phyloP scores from a whole-genome alignment of 2,113 vertebrate species.

The Reinhardtius hippoglossoides region DNA sequence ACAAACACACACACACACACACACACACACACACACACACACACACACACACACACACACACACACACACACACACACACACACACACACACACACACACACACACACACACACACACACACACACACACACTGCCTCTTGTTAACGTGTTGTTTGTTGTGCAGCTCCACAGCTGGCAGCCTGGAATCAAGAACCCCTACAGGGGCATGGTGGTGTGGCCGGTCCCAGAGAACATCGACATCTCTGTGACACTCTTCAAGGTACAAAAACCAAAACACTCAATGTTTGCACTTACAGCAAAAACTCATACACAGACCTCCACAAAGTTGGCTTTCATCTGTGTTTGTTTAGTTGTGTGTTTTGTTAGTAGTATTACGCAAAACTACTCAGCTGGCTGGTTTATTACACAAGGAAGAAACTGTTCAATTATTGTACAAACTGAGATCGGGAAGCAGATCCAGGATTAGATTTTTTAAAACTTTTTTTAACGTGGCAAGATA shows the following conservation, averaged over 20 bases:
- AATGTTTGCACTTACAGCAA: background rate
- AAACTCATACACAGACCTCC: too few relatives aligned
- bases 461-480: too few relatives aligned
- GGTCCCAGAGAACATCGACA: slow-evolving; percentile 92
- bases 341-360: too few relatives aligned
- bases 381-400: too few relatives aligned
- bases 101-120: slow-evolving; percentile 4
- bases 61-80: slow-evolving; percentile 12
- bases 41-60: slow-evolving; percentile 13
- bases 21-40: background rate
- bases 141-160: slow-evolving; percentile 34
- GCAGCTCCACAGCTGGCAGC: slow-evolving; percentile 92
- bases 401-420: background rate
- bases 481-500: too few relatives aligned
- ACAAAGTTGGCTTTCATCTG: too few relatives aligned
- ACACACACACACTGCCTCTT: background rate
- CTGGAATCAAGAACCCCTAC: slow-evolving; percentile 92
- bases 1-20: background rate
- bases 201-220: slow-evolving; percentile 91
- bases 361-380: too few relatives aligned
- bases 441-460: too few relatives aligned
- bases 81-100: slow-evolving; percentile 13
- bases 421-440: too few relatives aligned
- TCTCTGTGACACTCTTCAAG: slow-evolving; percentile 91
- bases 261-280: slow-evolving; percentile 65